phyloP scores from a whole-genome alignment of 1,140 invertebrate species.

The Trypoxylus dichotomus region DNA sequence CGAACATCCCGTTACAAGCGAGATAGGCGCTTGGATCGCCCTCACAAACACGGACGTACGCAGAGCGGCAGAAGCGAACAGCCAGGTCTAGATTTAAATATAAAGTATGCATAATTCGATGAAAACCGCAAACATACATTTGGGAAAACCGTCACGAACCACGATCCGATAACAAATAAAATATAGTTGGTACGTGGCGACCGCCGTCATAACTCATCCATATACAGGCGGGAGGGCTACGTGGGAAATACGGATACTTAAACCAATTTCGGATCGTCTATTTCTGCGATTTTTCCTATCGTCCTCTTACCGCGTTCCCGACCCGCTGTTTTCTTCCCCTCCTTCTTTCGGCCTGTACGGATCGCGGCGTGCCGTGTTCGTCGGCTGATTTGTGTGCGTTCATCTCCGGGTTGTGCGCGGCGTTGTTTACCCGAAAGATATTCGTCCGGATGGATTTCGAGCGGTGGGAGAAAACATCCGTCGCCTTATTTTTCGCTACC shows the following conservation, averaged over 20 bases:
- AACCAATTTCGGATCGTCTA: conserved; percentile 49
- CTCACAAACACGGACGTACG: background rate
- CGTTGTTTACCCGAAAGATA: background rate
- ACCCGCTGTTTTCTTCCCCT: background rate
- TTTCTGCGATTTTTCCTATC: conserved; percentile 22
- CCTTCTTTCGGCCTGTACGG: background rate
- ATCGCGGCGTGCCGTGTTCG: background rate
- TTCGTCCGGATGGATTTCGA: background rate
- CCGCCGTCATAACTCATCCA: conserved; percentile 52
- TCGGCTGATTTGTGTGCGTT: background rate
- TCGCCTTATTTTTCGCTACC: background rate
- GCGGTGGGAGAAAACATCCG: background rate
- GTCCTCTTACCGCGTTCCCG: background rate
- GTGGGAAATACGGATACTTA: conserved; percentile 52
- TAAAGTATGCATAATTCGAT: conserved; percentile 43
- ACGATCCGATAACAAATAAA: conserved; percentile 55
- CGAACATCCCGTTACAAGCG: too few species aligned
- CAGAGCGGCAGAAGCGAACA: background rate
- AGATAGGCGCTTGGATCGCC: too few species aligned
- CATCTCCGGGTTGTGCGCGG: background rate
- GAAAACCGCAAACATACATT: conserved; percentile 50
- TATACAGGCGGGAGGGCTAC: conserved; percentile 45
- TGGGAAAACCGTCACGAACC: conserved; percentile 53
- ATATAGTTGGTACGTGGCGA: conserved; percentile 53
- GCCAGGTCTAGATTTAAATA: conserved; percentile 10